Evolutionary conservation across 2,888 invertebrate genomes (phyloP).

Genomic region (Meliscaeva auricollis): DNA sequence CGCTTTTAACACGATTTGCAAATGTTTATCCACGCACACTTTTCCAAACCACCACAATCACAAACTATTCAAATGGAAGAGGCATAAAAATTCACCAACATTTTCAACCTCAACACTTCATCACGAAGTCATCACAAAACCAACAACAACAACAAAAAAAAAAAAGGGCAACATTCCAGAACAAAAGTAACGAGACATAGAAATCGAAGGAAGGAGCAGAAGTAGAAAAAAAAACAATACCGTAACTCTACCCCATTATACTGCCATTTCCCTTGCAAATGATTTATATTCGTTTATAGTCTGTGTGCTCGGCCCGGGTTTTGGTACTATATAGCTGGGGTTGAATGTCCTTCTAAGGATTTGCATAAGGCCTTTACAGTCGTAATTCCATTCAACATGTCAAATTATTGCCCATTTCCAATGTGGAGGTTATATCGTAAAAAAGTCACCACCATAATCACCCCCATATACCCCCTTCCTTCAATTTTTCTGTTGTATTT

Average conservation of each 20-base stretch:
- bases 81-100: conserved; percentile 31
- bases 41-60: conserved; percentile 11
- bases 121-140: conserved; percentile 54
- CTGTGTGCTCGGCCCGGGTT: conserved; percentile 30
- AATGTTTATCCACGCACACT: conserved; percentile 60
- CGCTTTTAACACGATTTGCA: conserved; percentile 68
- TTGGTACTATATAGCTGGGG: conserved; percentile 12
- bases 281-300: conserved; percentile 74
- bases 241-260: conserved; percentile 28
- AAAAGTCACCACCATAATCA: conserved; percentile 70
- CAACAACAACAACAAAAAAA: conserved; percentile 15
- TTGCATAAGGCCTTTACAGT: conserved; percentile 69
- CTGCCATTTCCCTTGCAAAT: conserved; percentile 55
- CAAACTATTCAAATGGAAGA: conserved; percentile 33
- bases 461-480: not conserved
- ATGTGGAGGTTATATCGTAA: conserved; percentile 66
- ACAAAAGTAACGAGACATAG: conserved; percentile 62
- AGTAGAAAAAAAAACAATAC: conserved; percentile 20
- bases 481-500: conserved; percentile 34
- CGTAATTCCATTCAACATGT: conserved; percentile 76
- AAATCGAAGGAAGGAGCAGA: conserved; percentile 11
- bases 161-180: conserved; percentile 29
- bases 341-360: conserved; percentile 73
- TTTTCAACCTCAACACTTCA: conserved; percentile 69
- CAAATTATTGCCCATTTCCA: conserved; percentile 76